Evolutionary conservation across 1,140 invertebrate genomes (phyloP), one percentile per base, ranked within the genome.

Genomic region (Pemphigus obesinymphae): DNA sequence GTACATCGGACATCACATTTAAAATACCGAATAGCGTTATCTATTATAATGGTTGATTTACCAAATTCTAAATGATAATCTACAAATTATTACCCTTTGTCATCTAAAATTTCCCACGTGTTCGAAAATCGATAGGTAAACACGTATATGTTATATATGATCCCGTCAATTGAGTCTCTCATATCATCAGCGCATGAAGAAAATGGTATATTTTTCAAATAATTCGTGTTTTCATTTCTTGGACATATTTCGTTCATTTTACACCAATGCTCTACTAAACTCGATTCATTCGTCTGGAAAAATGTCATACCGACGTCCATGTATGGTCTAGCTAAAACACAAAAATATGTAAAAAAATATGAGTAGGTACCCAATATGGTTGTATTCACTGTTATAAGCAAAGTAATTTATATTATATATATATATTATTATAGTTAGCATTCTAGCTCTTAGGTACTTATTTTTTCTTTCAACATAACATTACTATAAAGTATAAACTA

Each of bases 181-280:
- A 26, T 40, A 11, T 40, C 53, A 55, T 43, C 34, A 17, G 23
- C 34, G 15, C 75, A 78, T 0, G 75, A 78, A 10, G 75, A 78
- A 43, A 61, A 58, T 7, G 75, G 75, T 34, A 78, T 43, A 8
- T 78, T 40, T 61, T 26, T 78, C 8, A 78, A 58, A 78, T 78
- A 78, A 40, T 6, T 15, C 3, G 31, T 11, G 0, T 26, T 31
- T n/a, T 61, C 31, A 17, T 58, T 2, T 0, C 0, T 17, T 3
- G 75, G 75, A 61, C 75, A 78, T 43, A 78, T 40, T 43, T 78
- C 75, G 8, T 10, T 7, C 15, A 78, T 13, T 6, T 43, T 55
- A 34, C 75, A 78, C 53, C 53, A 78, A 20, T 78, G 61, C 1
- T 17, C n/a, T n/a, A n/a, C n/a, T 31, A 10, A 23, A 23, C 23